Base-by-base conservation (phyloP, 2,797 vertebrate species). In the Amniataba percoides region DNA sequence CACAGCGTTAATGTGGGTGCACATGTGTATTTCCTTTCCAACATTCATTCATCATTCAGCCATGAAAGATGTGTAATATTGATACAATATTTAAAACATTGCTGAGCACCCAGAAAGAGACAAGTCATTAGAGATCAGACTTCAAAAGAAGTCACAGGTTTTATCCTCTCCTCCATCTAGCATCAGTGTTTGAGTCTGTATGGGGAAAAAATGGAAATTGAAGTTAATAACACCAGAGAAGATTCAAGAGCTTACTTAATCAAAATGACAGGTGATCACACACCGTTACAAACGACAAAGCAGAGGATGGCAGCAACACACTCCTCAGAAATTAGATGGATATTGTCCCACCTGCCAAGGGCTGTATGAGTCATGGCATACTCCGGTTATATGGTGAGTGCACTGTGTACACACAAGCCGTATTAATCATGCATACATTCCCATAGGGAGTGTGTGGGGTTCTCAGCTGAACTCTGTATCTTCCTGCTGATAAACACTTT, bases 261-360 rank as follows among this genome's bases (percentile, higher is more conserved):
- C 89, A 94, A 91, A 91, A 71, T 92, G 93, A 94, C 91, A 93
- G 87, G 75, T 82, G 78, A 92, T 90, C 79, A 55, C 81, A 64
- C 73, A 71, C 58, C 71, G 57, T 83, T 87, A 88, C 89, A 83
- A 91, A 89, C 57, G 77, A 90, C 89, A 91, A 85, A 88, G 85
- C 66, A 63, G 65, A 58, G 53, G 78, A 87, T 79, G 65, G 84
- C 85, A 81, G 58, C 68, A 82, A 78, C 76, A 78, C 67, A 58
- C 81, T 73, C 74, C 78, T 80, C 83, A 86, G 82, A 90, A 92
- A 87, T 88, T 69, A 91, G 80, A 93, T 85, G 78, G 82, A 93
- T 93, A 89, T 82, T 85, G 86, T 92, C 88, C 71, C 82, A 80
- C 68, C 87, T 87, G 92, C 90, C 81, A 72, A 67, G 34, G 83